Evolutionary conservation across 2,888 invertebrate genomes (phyloP).

Genomic region (Pollenia amentaria): DNA sequence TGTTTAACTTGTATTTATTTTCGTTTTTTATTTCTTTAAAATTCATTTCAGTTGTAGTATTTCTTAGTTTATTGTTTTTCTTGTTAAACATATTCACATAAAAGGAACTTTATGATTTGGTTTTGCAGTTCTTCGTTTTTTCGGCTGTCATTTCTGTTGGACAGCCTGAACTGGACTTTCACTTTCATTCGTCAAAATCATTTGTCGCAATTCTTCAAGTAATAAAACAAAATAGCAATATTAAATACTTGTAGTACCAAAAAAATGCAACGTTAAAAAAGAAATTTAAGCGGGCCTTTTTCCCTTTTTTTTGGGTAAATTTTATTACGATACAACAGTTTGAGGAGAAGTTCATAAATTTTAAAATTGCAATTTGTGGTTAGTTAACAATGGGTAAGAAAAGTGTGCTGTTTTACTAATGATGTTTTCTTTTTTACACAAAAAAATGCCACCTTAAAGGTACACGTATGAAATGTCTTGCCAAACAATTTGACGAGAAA

Average conservation of each 20-base stretch:
- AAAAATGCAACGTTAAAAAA: conserved; percentile 31
- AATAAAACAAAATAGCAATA: conserved; percentile 11
- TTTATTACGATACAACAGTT: not conserved
- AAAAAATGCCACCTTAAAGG: not conserved
- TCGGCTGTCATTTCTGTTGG: conserved; percentile 44
- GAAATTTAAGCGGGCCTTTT: conserved; percentile 13
- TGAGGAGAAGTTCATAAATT: not conserved
- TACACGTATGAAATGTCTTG: too few relatives aligned
- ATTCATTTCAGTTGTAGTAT: conserved; percentile 47
- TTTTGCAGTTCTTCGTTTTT: conserved; percentile 32
- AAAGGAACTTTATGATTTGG: conserved; percentile 66
- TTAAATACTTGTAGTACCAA: conserved; percentile 23
- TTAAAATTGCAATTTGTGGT: not conserved
- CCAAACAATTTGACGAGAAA: too few relatives aligned
- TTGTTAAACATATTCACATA: conserved; percentile 60
- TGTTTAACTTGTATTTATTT: conserved; percentile 53
- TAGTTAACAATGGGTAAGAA: not conserved
- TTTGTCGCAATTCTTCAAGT: conserved; percentile 63
- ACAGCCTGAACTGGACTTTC: conserved; percentile 66
- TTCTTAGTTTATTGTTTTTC: conserved; percentile 16
- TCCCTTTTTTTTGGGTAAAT: not conserved
- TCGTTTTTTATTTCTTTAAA: conserved; percentile 30
- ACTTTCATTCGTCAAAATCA: conserved; percentile 73
- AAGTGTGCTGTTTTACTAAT: not conserved
- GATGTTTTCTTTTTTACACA: not conserved